Evolutionary conservation across 2,888 invertebrate genomes (phyloP).

Genomic region (Steromphala cineraria): DNA sequence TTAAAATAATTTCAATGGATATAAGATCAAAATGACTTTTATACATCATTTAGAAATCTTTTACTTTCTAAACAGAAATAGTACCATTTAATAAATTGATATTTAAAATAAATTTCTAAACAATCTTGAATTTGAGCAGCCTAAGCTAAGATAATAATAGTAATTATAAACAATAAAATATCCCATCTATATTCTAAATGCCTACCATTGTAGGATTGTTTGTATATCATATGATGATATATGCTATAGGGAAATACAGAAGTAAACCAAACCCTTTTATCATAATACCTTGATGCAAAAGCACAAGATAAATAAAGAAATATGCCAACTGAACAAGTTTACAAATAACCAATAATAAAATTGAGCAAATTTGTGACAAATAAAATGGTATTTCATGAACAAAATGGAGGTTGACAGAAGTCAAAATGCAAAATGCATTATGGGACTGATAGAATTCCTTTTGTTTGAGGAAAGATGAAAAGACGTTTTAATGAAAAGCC

Average conservation of each 20-base stretch:
- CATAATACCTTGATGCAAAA: not conserved
- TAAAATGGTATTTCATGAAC: not conserved
- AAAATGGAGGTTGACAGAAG: not conserved
- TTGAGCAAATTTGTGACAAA: slow-evolving; percentile 18
- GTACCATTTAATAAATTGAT: no score
- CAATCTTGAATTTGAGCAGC: not conserved
- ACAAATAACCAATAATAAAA: slow-evolving; percentile 16
- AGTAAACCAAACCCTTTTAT: slow-evolving; percentile 11
- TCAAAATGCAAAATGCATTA: no score
- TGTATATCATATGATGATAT: not conserved
- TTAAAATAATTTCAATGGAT: not conserved
- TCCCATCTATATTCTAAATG: not conserved
- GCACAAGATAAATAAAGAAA: slow-evolving; percentile 11
- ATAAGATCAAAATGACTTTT: no score
- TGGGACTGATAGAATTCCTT: no score
- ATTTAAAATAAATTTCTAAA: no score
- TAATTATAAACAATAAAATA: not conserved
- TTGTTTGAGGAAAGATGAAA: no score
- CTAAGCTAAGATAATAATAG: not conserved
- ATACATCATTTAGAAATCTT: no score
- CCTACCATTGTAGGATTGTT: not conserved
- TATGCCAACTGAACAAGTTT: slow-evolving; percentile 17
- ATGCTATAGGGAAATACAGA: not conserved
- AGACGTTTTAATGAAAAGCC: no score
- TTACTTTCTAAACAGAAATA: no score